Conservation (phyloP, 1,140 invertebrate genomes). For the Pentalonia nigronervosa region DNA sequence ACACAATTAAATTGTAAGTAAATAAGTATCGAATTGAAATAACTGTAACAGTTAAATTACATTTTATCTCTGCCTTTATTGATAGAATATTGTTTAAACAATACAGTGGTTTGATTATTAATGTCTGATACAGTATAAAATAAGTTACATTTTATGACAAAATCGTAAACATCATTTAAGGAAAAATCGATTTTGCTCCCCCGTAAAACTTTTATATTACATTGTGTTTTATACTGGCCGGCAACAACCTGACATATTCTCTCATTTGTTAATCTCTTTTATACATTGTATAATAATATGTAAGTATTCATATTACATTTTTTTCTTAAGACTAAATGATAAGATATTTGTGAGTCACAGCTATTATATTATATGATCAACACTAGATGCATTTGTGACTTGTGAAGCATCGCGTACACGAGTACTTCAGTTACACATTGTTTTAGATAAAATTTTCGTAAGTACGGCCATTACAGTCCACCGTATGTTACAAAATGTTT, state of each 20-base stretch:
- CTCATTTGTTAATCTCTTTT: neutral
- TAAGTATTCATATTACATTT: neutral
- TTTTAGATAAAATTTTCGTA: neutral
- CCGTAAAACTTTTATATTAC: neutral
- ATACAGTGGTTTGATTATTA: slow-evolving; percentile 1
- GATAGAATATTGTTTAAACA: neutral
- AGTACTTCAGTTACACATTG: neutral
- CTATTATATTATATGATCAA: neutral
- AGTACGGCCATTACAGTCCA: neutral
- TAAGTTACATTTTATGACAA: neutral
- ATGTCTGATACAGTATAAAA: neutral
- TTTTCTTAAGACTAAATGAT: neutral
- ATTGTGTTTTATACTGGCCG: neutral
- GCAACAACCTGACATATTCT: neutral
- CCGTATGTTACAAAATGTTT: neutral
- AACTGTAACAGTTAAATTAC: neutral
- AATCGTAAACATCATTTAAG: neutral
- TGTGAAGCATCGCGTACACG: neutral
- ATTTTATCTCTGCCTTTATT: neutral
- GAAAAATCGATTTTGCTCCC: neutral
- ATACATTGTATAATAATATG: neutral
- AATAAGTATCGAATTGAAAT: slow-evolving; percentile 15
- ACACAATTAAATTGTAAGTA: neutral
- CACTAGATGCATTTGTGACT: neutral
- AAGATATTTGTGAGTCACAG: neutral